Evolutionary conservation across 2,797 vertebrate species (phyloP), one percentile per base, ranked within the genome.

Genomic region (Malurus leucopterus): DNA sequence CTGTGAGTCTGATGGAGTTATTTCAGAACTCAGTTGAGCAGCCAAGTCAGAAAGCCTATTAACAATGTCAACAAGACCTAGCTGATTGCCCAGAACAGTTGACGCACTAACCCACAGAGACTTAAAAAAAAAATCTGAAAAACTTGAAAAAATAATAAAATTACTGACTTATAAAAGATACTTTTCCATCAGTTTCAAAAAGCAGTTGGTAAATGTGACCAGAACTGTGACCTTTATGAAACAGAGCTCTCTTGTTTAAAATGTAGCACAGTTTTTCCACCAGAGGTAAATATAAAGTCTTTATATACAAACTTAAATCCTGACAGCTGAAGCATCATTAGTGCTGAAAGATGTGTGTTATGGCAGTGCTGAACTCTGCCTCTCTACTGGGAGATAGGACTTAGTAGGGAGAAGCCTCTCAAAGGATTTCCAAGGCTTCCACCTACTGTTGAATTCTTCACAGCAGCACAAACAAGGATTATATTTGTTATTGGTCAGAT

Each of bases 41-140:
- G 94, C 94, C 91, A 94, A 95, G 86, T 90, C 90, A 87, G 79
- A 95, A 88, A 87, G 80, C 79, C 79, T 73, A 47, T 89, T 91
- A 94, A 91, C 88, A 68, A 30, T 80, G 78, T 95, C 92, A 93
- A 77, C 84, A 90, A 89, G 90, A 91, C 1, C 0, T n/a, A 94
- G 86, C 73, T 78, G 81, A 89, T 90, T 86, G 87, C 90, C 84
- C 90, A 91, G 93, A 93, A 90, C 70, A 69, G 91, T 61, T 95
- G 90, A 94, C 15, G 46, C 91, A 91, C 70, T 92, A 81, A 75
- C 70, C 76, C 91, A 50, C 14, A 44, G 67, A 72, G 70, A 87
- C 77, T 70, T 3, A 44, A 17, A 54, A 26, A 58, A 59, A 46
- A 84, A 30, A 24, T 21, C 38, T 57, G 59, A 85, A 70, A 90